Conservation (phyloP, 1,140 invertebrate genomes). For the Hypsibius dujardini region DNA sequence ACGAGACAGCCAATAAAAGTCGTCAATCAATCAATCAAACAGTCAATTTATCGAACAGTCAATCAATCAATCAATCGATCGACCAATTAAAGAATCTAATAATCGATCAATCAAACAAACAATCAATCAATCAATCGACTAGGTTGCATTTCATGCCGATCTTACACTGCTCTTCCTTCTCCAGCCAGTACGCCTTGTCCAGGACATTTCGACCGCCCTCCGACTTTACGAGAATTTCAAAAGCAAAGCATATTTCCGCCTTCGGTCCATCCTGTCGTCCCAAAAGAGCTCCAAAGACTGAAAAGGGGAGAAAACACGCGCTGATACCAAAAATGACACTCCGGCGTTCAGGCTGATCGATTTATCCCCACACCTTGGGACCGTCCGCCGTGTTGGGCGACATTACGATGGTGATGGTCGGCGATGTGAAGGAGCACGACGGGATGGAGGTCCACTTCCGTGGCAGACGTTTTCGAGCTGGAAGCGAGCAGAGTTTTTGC, state of each 20-base stretch:
- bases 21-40: too few relatives aligned
- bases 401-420: conserved; percentile 9
- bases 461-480: background rate
- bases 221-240: background rate
- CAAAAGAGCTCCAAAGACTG: conserved; percentile 9
- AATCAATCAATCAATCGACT: too few relatives aligned
- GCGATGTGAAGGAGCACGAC: conserved; percentile 12
- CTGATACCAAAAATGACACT: background rate
- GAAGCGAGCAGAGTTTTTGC: background rate
- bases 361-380: background rate
- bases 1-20: too few relatives aligned
- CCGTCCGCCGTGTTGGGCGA: background rate
- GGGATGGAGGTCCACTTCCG: conserved; percentile 4
- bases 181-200: conserved; percentile 10
- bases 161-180: conserved; percentile 16
- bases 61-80: too few relatives aligned
- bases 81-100: too few relatives aligned
- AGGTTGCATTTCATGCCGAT: too few relatives aligned
- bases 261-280: conserved; percentile 13
- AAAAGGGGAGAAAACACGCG: background rate
- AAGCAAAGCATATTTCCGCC: conserved; percentile 12
- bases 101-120: too few relatives aligned
- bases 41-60: too few relatives aligned
- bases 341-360: background rate
- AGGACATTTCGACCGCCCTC: background rate